Conservation (phyloP, 2,888 invertebrate species). For the Eucera pruinosa region DNA sequence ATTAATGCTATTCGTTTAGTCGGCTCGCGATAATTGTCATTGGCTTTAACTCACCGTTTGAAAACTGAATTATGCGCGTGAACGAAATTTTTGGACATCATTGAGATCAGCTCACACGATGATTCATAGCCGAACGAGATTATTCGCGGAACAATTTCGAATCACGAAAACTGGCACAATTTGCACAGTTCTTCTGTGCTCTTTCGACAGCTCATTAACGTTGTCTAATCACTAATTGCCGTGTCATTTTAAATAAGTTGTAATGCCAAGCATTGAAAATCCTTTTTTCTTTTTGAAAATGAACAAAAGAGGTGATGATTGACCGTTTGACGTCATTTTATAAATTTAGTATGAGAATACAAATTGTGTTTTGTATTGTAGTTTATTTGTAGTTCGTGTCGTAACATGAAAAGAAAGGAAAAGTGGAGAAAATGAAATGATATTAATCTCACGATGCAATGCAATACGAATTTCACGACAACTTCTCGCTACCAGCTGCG, state of each 20-base stretch:
- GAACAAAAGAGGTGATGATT: background rate
- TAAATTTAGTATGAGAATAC: background rate
- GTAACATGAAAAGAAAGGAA: background rate
- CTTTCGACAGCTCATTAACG: slow-evolving; percentile 2
- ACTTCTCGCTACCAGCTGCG: background rate
- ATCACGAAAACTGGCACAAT: slow-evolving; percentile 1
- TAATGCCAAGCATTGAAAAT: background rate
- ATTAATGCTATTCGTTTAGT: slow-evolving; percentile 61
- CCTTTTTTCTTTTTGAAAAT: background rate
- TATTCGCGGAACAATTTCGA: background rate
- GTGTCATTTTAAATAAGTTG: background rate
- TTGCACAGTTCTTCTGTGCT: background rate
- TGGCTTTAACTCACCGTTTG: slow-evolving; percentile 39
- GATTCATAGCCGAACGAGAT: slow-evolving; percentile 17
- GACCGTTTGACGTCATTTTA: background rate
- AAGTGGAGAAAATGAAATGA: background rate
- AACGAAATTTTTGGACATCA: slow-evolving; percentile 31
- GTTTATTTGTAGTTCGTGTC: background rate
- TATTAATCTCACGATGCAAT: slow-evolving; percentile 6
- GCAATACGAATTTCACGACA: slow-evolving; percentile 9
- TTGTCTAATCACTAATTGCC: no score
- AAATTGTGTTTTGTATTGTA: background rate
- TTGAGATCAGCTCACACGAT: slow-evolving; percentile 21
- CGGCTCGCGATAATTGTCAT: slow-evolving; percentile 46
- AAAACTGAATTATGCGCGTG: slow-evolving; percentile 53